These are phyloP conservation scores for Hesperophylax magnus DNA, from an alignment of 1,140 invertebrate species.

Conservation along the genomic window DNA sequence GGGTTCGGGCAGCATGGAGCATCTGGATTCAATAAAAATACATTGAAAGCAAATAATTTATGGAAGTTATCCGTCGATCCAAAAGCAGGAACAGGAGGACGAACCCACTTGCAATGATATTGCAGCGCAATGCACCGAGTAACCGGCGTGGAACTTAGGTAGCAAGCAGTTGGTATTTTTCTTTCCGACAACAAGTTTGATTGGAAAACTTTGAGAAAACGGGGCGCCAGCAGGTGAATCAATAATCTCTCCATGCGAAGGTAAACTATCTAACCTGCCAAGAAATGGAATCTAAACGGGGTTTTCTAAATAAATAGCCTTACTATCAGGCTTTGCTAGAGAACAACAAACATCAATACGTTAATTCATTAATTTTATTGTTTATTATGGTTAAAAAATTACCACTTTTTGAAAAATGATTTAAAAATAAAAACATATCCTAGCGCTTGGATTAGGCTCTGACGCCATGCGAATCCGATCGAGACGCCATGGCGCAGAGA, in stretches of 20 bases:
- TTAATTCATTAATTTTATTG: no score
- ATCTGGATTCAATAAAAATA: slow-evolving; percentile 19
- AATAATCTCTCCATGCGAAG: slow-evolving; percentile 38
- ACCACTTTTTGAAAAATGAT: no score
- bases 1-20: no score
- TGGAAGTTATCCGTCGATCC: background rate
- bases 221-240: slow-evolving; percentile 50
- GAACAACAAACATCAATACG: no score
- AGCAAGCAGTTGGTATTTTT: slow-evolving; percentile 50
- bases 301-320: no score
- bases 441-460: no score
- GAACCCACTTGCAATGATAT: slow-evolving; percentile 8
- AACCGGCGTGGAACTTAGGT: background rate
- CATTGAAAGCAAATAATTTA: slow-evolving; percentile 3
- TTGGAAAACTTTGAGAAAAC: slow-evolving; percentile 54
- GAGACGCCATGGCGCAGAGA: no score
- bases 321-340: no score
- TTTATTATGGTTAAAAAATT: no score
- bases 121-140: background rate
- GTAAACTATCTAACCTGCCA: background rate
- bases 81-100: background rate
- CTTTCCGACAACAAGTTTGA: slow-evolving; percentile 56
- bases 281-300: slow-evolving; percentile 3
- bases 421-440: no score
- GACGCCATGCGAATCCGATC: no score